Conservation (phyloP, 1,140 invertebrate genomes). For the Drosophila pseudoobscura region DNA sequence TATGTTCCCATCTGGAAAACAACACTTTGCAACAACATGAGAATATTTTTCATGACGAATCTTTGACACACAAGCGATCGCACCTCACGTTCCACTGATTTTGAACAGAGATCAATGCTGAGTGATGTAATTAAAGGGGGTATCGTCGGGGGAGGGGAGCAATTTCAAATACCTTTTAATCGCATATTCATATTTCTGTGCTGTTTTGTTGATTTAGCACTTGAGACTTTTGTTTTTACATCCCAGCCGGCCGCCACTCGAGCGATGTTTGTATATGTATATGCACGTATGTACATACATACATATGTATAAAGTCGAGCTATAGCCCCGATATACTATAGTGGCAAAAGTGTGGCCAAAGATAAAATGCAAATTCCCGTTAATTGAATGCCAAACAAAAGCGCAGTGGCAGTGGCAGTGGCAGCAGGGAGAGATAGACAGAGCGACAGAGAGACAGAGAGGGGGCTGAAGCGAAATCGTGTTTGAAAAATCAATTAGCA, state of each 20-base stretch:
- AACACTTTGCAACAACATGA: slow-evolving; percentile 4
- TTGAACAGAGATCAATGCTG: slow-evolving; percentile 65
- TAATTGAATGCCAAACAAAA: slow-evolving; percentile 77
- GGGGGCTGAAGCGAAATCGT: slow-evolving; percentile 15
- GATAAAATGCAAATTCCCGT: slow-evolving; percentile 72
- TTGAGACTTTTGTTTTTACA: slow-evolving; percentile 34
- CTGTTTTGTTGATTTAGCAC: slow-evolving; percentile 42
- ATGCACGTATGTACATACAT: not conserved
- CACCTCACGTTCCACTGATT: slow-evolving; percentile 22
- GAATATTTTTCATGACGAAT: slow-evolving; percentile 25
- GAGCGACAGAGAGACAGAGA: not conserved
- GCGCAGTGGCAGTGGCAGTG: slow-evolving; percentile 27
- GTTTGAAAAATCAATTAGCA: slow-evolving; percentile 77
- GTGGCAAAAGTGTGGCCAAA: slow-evolving; percentile 46
- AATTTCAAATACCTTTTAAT: slow-evolving; percentile 9
- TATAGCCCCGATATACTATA: slow-evolving; percentile 22
- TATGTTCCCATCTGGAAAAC: slow-evolving; percentile 25
- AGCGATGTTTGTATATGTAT: not conserved
- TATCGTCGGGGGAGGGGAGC: not conserved
- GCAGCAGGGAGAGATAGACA: not conserved
- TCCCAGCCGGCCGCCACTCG: slow-evolving; percentile 15
- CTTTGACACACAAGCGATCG: slow-evolving; percentile 8
- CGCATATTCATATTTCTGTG: slow-evolving; percentile 1
- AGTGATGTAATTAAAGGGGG: slow-evolving; percentile 38
- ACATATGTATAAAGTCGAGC: not conserved